Evolutionary conservation across 2,888 invertebrate species (phyloP), one percentile per base, ranked within the genome.

Genomic region (Autographa pulchrina): DNA sequence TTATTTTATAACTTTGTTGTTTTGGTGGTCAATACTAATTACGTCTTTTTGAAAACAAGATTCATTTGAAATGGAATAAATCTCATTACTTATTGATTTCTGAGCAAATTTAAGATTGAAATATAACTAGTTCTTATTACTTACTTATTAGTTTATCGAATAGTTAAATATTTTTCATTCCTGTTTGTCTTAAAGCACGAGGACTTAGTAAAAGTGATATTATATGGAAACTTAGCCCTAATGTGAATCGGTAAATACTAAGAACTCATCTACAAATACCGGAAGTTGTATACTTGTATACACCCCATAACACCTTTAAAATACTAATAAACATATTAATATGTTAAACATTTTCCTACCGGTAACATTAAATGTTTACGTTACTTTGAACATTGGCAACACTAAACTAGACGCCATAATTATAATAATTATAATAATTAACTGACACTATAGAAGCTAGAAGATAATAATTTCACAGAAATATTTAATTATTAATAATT

Each of bases 401-500:
- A 48, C 16, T 77, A 16, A 43, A 38, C 38, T 68, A 32, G n/a
- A 43, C 31, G 5, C 48, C 14, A 31, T 25, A 25, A 11, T 35
- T 56, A 56, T 56, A 8, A 62, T n/a, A 62, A 64, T 56, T 20
- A 69, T 52, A 54, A 59, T 52, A 31, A 58, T 43, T 62, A 56
- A 66, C 63, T 74, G 75, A 78, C 70, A 67, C 72, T 2, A 38
- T 25, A 76, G 68, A 75, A 78, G 65, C 59, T 35, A 52, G 38
- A 59, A 32, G 38, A 59, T 76, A 32, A 76, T 80, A 80, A 80
- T 78, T 80, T 80, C 80, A 72, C 61, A 65, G 60, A 72, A 78
- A 70, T 78, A 68, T 76, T 74, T 75, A 74, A 75, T 82, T 75
- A 77, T 78, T 78, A 80, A 75, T 81, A 71, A 75, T 75, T 74